These are phyloP conservation scores for Callyntrura guangdongensis DNA, from an alignment of 2,888 invertebrate species.

Conservation along the genomic window DNA sequence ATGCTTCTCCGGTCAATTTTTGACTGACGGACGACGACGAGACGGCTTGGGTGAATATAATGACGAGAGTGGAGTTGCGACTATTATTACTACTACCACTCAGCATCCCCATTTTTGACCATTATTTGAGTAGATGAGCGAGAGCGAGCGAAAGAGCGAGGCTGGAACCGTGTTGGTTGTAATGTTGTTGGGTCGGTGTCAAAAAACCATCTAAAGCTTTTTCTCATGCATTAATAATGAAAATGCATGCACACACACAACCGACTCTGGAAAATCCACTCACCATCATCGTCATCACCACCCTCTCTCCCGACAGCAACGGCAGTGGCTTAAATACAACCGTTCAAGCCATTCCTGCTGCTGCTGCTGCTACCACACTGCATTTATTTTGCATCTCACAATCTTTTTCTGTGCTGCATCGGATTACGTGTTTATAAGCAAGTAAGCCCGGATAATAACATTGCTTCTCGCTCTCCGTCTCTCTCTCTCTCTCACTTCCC, in stretches of 20 bases:
- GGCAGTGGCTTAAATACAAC: background rate
- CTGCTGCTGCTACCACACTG: background rate
- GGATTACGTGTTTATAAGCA: slow-evolving; percentile 14
- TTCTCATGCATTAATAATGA: slow-evolving; percentile 24
- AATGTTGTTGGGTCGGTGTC: background rate
- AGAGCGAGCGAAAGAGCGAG: background rate
- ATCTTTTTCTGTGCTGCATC: background rate
- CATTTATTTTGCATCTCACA: slow-evolving; percentile 11
- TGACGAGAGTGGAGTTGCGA: slow-evolving; percentile 22
- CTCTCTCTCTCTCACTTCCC: background rate
- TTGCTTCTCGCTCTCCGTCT: background rate
- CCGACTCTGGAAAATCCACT: slow-evolving; percentile 5
- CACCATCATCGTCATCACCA: background rate
- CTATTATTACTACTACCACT: background rate
- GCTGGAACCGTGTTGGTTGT: background rate
- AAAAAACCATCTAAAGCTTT: slow-evolving; percentile 11
- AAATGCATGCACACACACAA: background rate
- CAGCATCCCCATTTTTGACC: background rate
- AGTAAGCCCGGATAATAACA: background rate
- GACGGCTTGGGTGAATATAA: background rate
- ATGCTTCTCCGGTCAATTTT: background rate
- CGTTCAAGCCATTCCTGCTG: background rate
- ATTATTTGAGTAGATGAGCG: background rate
- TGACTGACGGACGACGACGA: slow-evolving; percentile 19
- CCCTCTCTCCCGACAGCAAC: background rate